Evolutionary conservation across 2,113 vertebrate genomes (phyloP).

Genomic region (Microtus ochrogaster): DNA sequence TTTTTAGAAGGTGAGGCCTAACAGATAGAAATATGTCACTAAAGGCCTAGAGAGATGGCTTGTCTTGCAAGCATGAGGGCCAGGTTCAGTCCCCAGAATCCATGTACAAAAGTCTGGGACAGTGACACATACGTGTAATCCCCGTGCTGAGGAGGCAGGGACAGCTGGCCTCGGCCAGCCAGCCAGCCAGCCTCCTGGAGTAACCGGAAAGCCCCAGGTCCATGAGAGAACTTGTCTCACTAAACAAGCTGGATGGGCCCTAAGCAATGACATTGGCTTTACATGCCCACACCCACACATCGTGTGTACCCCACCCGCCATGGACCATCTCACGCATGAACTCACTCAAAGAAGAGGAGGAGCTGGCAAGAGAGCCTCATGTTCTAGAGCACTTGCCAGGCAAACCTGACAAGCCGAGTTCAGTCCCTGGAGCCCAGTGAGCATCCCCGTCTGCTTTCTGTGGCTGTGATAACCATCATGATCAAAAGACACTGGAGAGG

Average conservation of each 20-base stretch:
- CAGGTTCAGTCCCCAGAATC: background rate
- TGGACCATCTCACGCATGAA: background rate
- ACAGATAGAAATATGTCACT: background rate
- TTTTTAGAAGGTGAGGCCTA: background rate
- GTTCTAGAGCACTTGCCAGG: background rate
- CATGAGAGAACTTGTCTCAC: background rate
- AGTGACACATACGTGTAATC: background rate
- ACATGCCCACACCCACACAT: too few relatives aligned
- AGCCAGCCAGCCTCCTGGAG: too few relatives aligned
- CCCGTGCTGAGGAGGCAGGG: background rate
- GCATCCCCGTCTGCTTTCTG: background rate
- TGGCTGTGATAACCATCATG: background rate
- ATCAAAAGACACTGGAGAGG: background rate
- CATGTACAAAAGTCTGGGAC: background rate
- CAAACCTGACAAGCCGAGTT: background rate
- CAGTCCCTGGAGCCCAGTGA: background rate
- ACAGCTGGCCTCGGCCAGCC: too few relatives aligned
- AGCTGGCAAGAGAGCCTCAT: background rate
- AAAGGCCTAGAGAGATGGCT: too few relatives aligned
- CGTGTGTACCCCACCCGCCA: background rate
- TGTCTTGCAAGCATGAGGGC: background rate
- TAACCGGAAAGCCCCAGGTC: background rate
- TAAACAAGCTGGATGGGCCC: background rate
- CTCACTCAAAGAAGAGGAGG: background rate
- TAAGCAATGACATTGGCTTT: background rate